Conservation (phyloP, 2,888 invertebrate genomes). For the Cephus spinipes region DNA sequence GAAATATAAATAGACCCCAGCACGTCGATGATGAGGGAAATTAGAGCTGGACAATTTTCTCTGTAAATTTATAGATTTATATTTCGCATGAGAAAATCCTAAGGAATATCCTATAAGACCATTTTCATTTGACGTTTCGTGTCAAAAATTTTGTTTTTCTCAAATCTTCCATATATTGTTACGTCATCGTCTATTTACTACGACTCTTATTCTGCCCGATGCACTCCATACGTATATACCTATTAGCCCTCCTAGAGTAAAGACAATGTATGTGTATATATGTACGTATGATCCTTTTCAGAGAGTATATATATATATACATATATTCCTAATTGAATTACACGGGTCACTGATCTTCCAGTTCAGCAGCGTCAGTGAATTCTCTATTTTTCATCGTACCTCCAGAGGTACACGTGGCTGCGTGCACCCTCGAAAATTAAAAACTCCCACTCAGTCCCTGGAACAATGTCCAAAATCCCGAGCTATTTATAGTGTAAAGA, state of each 20-base stretch:
- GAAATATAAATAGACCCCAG: not conserved
- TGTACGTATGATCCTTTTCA: no score
- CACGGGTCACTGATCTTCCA: slow-evolving; percentile 14
- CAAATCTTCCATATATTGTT: not conserved
- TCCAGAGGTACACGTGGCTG: not conserved
- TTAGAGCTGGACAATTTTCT: not conserved
- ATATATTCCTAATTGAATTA: slow-evolving; percentile 16
- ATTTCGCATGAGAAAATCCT: not conserved
- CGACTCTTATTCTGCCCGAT: not conserved
- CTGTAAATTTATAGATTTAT: not conserved
- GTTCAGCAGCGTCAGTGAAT: slow-evolving; percentile 17
- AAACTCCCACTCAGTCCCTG: not conserved
- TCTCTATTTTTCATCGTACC: slow-evolving; percentile 7
- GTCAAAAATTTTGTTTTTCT: not conserved
- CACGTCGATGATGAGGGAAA: not conserved
- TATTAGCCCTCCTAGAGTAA: not conserved
- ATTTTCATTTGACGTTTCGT: not conserved
- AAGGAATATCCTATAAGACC: no score
- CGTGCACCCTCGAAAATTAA: not conserved
- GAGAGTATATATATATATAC: no score
- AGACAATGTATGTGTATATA: slow-evolving; percentile 1
- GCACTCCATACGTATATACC: not conserved
- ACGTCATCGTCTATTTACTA: not conserved
- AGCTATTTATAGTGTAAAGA: not conserved
- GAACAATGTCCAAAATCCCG: not conserved